Base-by-base conservation (phyloP, 2,113 vertebrate genomes). In the Phycodurus eques region DNA sequence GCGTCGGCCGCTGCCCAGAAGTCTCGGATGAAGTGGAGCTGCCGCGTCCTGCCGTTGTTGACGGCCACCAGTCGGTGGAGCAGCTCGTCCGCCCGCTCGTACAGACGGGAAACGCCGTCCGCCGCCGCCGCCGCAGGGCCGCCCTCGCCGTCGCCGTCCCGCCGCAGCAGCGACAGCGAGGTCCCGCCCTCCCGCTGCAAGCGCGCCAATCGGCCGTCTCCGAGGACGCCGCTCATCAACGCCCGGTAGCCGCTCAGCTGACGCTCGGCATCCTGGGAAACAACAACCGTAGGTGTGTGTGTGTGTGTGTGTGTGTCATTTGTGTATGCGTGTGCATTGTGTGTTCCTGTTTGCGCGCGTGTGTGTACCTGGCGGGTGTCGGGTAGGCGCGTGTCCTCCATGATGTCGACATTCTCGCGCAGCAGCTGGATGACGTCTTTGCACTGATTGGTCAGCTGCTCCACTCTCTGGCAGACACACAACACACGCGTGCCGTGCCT, bases 161-260 rank as follows among this genome's bases (percentile, higher is more conserved):
- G 94, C 63, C 92, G 93, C 39, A 98, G 90, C 66, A 92, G 86
- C 0, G 94, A 93, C 81, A 99, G 83, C 0, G 92, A 92, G 0
- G 93, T 91, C 54, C 93, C 94, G 4, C 97, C 98, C 73, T 97
- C 96, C 85, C 93, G 86, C 84, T 98, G 96, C 44, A 98, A 81
- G 71, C 88, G 92, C 56, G 94, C 93, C 85, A 99, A 88, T 68
- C 82, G 89, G 0, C 87, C 51, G 1, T 98, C 95, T 13, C 93
- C 93, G 0, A 99, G 91, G 54, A 99, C 89, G 0, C 76, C 90
- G 33, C 90, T 76, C 96, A 99, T 99, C 81, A 95, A 43, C 1
- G 87, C 88, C 49, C 75, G 92, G 83, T 88, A 92, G 54, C 75
- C 87, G 74, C 75, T 86, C 76, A 96, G 80, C 86, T 94, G 80